phyloP scores from a whole-genome alignment of 2,888 invertebrate genomes.

The Buathra laborator region DNA sequence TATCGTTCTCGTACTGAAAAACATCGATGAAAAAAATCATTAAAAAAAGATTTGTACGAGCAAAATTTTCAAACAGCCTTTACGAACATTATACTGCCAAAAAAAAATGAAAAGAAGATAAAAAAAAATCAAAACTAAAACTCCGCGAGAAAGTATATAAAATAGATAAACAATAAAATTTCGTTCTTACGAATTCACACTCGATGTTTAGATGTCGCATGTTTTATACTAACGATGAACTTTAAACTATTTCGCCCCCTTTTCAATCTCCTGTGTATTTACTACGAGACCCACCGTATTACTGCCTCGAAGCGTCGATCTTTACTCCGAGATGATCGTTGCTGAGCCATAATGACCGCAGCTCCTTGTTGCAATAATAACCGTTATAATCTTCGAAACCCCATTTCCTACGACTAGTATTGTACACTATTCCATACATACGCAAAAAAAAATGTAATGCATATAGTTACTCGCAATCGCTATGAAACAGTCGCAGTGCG shows the following conservation, averaged over 20 bases:
- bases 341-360: conserved; percentile 53
- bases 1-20: conserved; percentile 53
- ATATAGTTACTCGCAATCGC: conserved; percentile 41
- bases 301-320: conserved; percentile 38
- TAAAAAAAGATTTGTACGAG: conserved; percentile 57
- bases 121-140: conserved; percentile 25
- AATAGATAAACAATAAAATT: conserved; percentile 37
- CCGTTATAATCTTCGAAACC: conserved; percentile 36
- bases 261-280: conserved; percentile 27
- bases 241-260: conserved; percentile 74
- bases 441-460: conserved; percentile 34
- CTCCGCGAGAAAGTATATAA: conserved; percentile 48
- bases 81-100: conserved; percentile 55
- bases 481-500: conserved; percentile 42
- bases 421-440: conserved; percentile 55
- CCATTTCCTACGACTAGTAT: conserved; percentile 40
- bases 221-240: conserved; percentile 79
- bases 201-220: conserved; percentile 83
- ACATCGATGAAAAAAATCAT: conserved; percentile 69
- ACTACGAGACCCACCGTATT: conserved; percentile 16
- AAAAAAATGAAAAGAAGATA: conserved; percentile 1
- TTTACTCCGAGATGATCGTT: conserved; percentile 54
- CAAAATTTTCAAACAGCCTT: conserved; percentile 50
- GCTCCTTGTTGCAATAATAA: conserved; percentile 41
- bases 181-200: conserved; percentile 71